Percentiles rank a stretch among this genome's conserved stretches.
Evolutionary conservation across 2,888 invertebrate species (phyloP).

Genomic region (Leptogaster cylindrica): DNA sequence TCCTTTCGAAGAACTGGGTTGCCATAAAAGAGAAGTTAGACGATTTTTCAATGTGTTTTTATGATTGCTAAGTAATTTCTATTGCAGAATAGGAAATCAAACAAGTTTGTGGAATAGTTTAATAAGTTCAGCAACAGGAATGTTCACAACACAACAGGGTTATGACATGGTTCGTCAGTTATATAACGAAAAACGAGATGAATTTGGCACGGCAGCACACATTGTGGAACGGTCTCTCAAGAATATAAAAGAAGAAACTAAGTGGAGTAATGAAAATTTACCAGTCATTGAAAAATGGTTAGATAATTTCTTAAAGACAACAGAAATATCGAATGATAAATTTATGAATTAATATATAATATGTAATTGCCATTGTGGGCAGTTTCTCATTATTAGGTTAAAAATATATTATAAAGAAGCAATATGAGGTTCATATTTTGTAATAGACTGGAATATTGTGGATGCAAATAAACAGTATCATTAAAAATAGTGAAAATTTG

Average conservation of each 20-base stretch:
- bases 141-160: constrained; percentile 77
- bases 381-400: no score
- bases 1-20: constrained; percentile 75
- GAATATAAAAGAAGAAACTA: constrained; percentile 75
- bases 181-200: constrained; percentile 68
- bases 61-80: background rate
- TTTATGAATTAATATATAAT: constrained; percentile 52
- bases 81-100: constrained; percentile 69
- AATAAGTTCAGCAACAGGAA: constrained; percentile 75
- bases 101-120: constrained; percentile 79
- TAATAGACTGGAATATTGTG: no score
- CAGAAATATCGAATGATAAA: constrained; percentile 53
- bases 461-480: no score
- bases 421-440: no score
- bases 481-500: no score
- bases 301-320: constrained; percentile 64
- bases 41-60: background rate
- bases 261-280: constrained; percentile 78
- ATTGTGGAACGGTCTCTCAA: constrained; percentile 75
- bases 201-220: constrained; percentile 76
- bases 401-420: no score
- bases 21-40: constrained; percentile 69
- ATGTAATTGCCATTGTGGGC: no score
- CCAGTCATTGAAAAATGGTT: constrained; percentile 79
- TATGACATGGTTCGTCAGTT: constrained; percentile 72